These are phyloP conservation scores for Clarias laeviceps DNA, from an alignment of 2,797 vertebrate species.

Conservation along the genomic window DNA sequence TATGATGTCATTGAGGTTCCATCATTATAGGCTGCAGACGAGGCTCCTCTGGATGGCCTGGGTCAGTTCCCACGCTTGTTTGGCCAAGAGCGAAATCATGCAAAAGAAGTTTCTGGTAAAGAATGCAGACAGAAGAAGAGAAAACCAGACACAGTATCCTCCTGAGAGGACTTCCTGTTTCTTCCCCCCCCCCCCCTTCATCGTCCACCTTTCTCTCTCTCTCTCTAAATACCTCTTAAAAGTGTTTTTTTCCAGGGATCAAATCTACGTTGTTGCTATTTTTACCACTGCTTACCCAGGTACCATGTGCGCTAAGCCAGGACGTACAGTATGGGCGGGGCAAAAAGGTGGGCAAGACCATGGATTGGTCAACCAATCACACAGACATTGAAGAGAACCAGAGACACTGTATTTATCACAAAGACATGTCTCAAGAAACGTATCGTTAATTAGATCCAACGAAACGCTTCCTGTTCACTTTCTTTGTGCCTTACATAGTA, in stretches of 20 bases:
- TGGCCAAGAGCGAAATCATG: constrained; percentile 52
- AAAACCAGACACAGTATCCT: constrained; percentile 48
- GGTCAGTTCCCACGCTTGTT: constrained; percentile 68
- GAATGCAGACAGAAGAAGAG: constrained; percentile 54
- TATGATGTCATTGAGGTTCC: constrained; percentile 75
- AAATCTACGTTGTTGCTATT: neutral
- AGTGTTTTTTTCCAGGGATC: neutral
- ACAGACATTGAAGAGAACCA: too few species aligned
- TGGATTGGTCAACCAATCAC: neutral
- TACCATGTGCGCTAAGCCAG: neutral
- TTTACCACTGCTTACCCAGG: neutral
- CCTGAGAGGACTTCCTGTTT: constrained; percentile 53
- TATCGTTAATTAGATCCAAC: neutral
- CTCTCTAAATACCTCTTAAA: constrained; percentile 24
- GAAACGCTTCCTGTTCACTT: neutral
- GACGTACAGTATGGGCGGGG: neutral
- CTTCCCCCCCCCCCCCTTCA: neutral
- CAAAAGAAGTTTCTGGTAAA: constrained; percentile 53
- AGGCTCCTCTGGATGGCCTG: constrained; percentile 52
- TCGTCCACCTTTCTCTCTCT: neutral
- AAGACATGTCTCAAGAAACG: neutral
- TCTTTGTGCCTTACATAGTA: neutral
- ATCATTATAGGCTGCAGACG: constrained; percentile 70
- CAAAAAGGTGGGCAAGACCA: neutral
- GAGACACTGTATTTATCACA: too few species aligned